A percentile compares a stretch with the other conserved stretches of the same genome.
These are phyloP conservation scores for Dasysyrphus albostriatus DNA, from an alignment of 2,888 invertebrate species.

Conservation along the genomic window DNA sequence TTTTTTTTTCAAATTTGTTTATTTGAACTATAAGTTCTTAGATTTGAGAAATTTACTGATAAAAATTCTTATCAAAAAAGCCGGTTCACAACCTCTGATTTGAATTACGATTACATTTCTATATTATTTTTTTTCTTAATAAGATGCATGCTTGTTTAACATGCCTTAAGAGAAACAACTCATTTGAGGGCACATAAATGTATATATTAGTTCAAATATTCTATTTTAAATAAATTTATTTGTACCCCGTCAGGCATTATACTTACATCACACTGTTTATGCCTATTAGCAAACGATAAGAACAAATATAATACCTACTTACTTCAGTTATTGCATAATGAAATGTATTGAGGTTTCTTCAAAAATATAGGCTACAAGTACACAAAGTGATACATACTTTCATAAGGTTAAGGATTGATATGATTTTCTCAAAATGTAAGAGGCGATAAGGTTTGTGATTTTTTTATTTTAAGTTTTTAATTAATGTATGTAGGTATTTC, in stretches of 20 bases:
- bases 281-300: constrained; percentile 1
- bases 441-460: neutral
- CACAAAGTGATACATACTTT: neutral
- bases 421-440: neutral
- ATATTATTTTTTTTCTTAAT: neutral
- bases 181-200: neutral
- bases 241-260: neutral
- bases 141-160: constrained; percentile 24
- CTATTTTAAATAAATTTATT: neutral
- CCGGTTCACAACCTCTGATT: constrained; percentile 26
- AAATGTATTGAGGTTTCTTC: neutral
- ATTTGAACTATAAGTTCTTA: neutral
- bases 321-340: neutral
- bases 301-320: neutral
- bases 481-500: too few relatives aligned
- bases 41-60: constrained; percentile 5
- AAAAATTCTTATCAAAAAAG: constrained; percentile 24
- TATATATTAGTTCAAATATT: constrained; percentile 2
- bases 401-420: neutral
- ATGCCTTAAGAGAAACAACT: neutral
- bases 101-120: neutral
- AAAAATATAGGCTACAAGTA: neutral
- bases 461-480: neutral
- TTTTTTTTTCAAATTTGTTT: neutral
- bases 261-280: constrained; percentile 13